Evolutionary conservation across 2,797 vertebrate genomes (phyloP), one percentile per base, ranked within the genome.

Genomic region (Sebastes diaconus): DNA sequence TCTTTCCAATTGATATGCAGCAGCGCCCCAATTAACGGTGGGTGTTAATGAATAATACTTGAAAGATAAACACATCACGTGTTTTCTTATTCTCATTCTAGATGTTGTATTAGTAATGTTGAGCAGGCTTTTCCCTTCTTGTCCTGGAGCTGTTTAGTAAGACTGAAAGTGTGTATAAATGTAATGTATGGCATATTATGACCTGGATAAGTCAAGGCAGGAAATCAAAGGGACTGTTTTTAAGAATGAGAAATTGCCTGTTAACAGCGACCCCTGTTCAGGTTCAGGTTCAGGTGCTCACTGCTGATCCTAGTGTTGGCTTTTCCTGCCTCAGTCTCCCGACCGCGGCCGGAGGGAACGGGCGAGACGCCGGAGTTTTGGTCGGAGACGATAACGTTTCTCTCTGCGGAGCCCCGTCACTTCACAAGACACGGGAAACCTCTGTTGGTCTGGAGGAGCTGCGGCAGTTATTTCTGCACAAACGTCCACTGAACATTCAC

Each of bases 1-100:
- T 81, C 60, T 68, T 84, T 87, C 7, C 66, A 76, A 75, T 83
- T 71, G 59, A 70, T 79, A 77, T 82, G 64, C 68, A 84, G 10
- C 75, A 8, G 59, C 7, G 13, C 4, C 58, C 25, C 25, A 73
- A 83, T 88, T 91, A 80, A 55, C 14, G 3, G 8, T 18, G 42
- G 14, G 13, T 22, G 60, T 80, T 66, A 59, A 73, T 30, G 27
- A 79, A 81, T 73, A 73, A 32, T 63, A 75, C n/a, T 30, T 14
- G 30, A 52, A 59, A 59, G 34, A 73, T 50, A 58, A 65, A 63
- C 67, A 59, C 2, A 64, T 64, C n/a, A n/a, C 3, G 24, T 25
- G 6, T 29, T 50, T 32, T 36, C 6, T n/a, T 25, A 34, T 58
- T 13, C 3, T 54, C 16, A 27, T 60, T 66, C 32, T 25, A 12